Conservation (phyloP, 2,888 invertebrate genomes). For the Gymnosoma rotundatum region DNA sequence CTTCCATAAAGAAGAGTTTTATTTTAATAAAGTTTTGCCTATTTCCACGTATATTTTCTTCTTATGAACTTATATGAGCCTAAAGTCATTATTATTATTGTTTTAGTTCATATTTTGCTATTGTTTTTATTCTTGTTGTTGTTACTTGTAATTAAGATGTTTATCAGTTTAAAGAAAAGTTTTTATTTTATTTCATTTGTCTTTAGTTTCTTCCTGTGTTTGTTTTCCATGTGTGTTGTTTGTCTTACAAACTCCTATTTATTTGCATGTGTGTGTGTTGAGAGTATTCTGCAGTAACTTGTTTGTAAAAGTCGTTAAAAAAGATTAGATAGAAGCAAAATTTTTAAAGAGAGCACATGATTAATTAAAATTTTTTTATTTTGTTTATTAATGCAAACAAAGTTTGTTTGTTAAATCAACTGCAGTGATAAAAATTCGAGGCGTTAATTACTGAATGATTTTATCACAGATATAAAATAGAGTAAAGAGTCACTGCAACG, state of each 20-base stretch:
- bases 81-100: conserved; percentile 48
- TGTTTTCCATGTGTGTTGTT: conserved; percentile 12
- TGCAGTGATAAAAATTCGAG: conserved; percentile 42
- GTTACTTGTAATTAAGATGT: conserved; percentile 71
- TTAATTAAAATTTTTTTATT: conserved; percentile 55
- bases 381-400: conserved; percentile 20
- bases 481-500: no score
- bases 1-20: conserved; percentile 9
- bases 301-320: conserved; percentile 33
- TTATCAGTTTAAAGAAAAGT: conserved; percentile 69
- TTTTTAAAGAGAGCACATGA: conserved; percentile 55
- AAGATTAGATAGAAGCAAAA: conserved; percentile 19
- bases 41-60: conserved; percentile 7
- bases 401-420: conserved; percentile 42
- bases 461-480: not conserved
- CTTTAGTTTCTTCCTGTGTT: conserved; percentile 1
- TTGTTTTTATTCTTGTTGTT: conserved; percentile 22
- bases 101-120: conserved; percentile 10
- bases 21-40: conserved; percentile 38
- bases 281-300: conserved; percentile 29
- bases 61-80: not conserved
- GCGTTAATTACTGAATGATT: conserved; percentile 7
- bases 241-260: not conserved
- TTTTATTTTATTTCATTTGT: conserved; percentile 43
- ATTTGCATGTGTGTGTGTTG: not conserved